phyloP scores from a whole-genome alignment of 2,888 invertebrate species.

The Drosophila algonquin region DNA sequence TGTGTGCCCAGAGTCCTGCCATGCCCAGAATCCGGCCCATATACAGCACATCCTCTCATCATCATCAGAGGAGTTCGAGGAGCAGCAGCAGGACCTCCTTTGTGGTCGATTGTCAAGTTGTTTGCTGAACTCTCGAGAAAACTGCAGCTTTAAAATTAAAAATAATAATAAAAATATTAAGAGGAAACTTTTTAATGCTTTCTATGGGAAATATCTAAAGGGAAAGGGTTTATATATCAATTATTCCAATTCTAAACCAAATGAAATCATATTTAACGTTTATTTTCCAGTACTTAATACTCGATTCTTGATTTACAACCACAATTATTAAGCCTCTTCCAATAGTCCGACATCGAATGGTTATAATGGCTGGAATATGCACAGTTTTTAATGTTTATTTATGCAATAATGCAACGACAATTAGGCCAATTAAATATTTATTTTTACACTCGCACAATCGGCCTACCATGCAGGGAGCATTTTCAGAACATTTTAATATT shows the following conservation, averaged over 20 bases:
- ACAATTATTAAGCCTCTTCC: conserved; percentile 35
- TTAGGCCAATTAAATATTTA: conserved; percentile 71
- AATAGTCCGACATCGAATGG: too few relatives aligned
- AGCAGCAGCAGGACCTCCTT: conserved; percentile 6
- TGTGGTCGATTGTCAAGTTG: conserved; percentile 18
- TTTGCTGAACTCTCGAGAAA: conserved; percentile 7
- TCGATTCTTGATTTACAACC: conserved; percentile 12
- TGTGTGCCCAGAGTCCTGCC: not conserved
- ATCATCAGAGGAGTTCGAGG: not conserved
- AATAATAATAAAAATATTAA: not conserved
- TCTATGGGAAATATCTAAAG: not conserved
- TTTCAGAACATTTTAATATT: conserved; percentile 51
- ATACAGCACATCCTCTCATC: conserved; percentile 3
- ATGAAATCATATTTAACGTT: too few relatives aligned
- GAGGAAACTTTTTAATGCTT: not conserved
- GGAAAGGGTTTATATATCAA: not conserved
- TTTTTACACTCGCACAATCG: conserved; percentile 55
- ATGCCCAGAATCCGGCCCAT: not conserved
- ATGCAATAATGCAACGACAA: conserved; percentile 67
- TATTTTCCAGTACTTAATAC: not conserved
- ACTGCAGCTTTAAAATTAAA: conserved; percentile 1
- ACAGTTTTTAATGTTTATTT: conserved; percentile 55
- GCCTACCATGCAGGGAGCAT: conserved; percentile 12
- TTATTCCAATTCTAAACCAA: not conserved
- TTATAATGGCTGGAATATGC: not conserved